Evolutionary conservation across 2,113 vertebrate genomes (phyloP), one percentile per base, ranked within the genome.

Genomic region (Microtus ochrogaster): DNA sequence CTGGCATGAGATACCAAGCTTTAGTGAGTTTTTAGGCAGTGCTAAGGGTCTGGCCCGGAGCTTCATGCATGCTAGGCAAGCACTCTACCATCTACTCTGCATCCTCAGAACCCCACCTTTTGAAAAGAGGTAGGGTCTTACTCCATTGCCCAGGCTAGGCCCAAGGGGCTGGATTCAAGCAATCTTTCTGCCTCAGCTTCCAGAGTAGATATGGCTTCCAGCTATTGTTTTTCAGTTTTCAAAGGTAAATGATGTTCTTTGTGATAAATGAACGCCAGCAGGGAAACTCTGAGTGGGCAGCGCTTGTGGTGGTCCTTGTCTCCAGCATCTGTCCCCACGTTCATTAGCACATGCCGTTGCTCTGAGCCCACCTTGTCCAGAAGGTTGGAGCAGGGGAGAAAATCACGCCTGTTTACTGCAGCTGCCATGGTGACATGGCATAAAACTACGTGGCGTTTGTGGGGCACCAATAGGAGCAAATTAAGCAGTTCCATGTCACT

Each of bases 211-310:
- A 30, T 24, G 4, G 55, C 55, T 58, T 81, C 21, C 52, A 81
- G 33, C 52, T 81, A 22, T n/a, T n/a, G 3, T n/a, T 81, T 58
- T n/a, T 55, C 44, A 47, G 10, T 30, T 49, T 49, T 28, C 26
- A 2, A 10, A 33, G 33, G 13, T 49, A 49, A 16, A 78, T 33
- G 9, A 78, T 33, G 76, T 49, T 30, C 19, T 16, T 41, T 33
- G 49, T 49, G 49, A 6, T n/a, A 22, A 17, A 1, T 66, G 33
- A 21, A 36, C 0, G 0, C 39, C n/a, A 36, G 55, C 39, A 7
- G 7, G 36, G 41, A 81, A 70, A 33, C 9, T 7, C 5, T 70
- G 68, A 17, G 17, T 1, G 47, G 84, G 28, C 30, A 24, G 36
- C 11, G 3, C 6, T 39, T 44, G 58, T 83, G 63, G 49, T 90